Base-by-base conservation (phyloP, 1,140 invertebrate genomes). In the Sarcophaga bullata region DNA sequence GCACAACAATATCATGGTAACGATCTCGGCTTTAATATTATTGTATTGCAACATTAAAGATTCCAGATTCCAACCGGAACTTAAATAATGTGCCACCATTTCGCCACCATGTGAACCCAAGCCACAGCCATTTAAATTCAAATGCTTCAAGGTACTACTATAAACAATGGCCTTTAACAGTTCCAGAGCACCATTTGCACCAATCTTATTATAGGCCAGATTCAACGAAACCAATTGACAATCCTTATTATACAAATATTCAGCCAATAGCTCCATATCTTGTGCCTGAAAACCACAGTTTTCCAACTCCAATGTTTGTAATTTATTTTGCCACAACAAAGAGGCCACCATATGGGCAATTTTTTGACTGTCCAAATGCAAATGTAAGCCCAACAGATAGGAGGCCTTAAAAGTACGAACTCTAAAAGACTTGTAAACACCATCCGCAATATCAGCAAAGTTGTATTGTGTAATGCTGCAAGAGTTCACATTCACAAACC, bases 51-150 rank as follows among this genome's bases (percentile, higher is more conserved):
- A 75, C 58, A 84, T 82, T 25, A 89, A 76, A 19, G 82, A 9
- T 48, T 85, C 83, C 50, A 89, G 73, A 73, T 81, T 83, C 5
- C n/a, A 19, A 68, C 87, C 85, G 3, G 83, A 83, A 17, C 84
- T 84, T 13, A 88, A 73, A 73, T 85, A 85, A 73, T 80, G 83
- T 73, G 86, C 84, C 13, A 89, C 84, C 82, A 86, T 85, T 37
- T 86, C 85, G 0, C 86, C 88, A 9, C 88, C 88, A 76, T 86
- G 86, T 0, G 80, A 68, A 13, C 88, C 88, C 75, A 89, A 86
- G 6, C 78, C 19, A 37, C 87, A 87, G 62, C 82, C 68, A 25
- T 85, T 85, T 1, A 89, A 84, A 47, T 89, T 86, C 68, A 89
- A 82, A 46, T 83, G 10, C 10, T 84, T 84, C 54, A 89, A 50